phyloP scores from a whole-genome alignment of 2,797 vertebrate species.

The Rhinogobio ventralis region DNA sequence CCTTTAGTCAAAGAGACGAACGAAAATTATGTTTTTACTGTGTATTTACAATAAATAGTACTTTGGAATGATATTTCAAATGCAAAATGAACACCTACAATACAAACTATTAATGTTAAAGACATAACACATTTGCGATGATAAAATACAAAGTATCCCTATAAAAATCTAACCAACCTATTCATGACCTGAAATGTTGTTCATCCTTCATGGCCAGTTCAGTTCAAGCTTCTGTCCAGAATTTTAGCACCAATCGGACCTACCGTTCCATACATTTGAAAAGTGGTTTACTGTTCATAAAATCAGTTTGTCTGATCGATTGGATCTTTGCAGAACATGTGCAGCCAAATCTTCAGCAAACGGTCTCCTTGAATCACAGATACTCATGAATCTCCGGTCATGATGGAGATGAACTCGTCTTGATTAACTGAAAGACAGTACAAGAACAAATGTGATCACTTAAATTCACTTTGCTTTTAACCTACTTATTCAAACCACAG shows the following conservation, averaged over 20 bases:
- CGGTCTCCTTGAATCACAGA: not conserved
- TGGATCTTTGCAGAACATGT: not conserved
- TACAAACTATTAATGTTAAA: constrained; percentile 21
- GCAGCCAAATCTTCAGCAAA: not conserved
- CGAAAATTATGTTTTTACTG: not conserved
- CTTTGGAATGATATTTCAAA: constrained; percentile 28
- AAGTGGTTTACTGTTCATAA: constrained; percentile 7
- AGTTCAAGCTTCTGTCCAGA: constrained; percentile 1
- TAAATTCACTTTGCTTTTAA: constrained; percentile 17
- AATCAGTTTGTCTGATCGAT: not conserved
- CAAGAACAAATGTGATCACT: constrained; percentile 16
- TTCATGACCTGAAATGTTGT: not conserved
- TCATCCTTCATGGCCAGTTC: not conserved
- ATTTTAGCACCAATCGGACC: not conserved
- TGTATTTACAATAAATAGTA: constrained; percentile 40
- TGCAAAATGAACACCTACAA: constrained; percentile 17
- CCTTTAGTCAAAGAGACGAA: not conserved
- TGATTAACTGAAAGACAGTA: constrained; percentile 57
- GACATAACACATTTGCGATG: not conserved
- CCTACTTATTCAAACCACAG: not conserved
- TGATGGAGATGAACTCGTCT: constrained; percentile 64
- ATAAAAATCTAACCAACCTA: not conserved
- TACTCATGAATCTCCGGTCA: constrained; percentile 59
- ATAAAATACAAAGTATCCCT: constrained; percentile 22
- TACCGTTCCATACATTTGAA: constrained; percentile 13